A percentile compares a stretch with the other conserved stretches of the same genome.
Evolutionary conservation across 2,888 invertebrate species (phyloP).

Genomic region (Nomada goodeniana): DNA sequence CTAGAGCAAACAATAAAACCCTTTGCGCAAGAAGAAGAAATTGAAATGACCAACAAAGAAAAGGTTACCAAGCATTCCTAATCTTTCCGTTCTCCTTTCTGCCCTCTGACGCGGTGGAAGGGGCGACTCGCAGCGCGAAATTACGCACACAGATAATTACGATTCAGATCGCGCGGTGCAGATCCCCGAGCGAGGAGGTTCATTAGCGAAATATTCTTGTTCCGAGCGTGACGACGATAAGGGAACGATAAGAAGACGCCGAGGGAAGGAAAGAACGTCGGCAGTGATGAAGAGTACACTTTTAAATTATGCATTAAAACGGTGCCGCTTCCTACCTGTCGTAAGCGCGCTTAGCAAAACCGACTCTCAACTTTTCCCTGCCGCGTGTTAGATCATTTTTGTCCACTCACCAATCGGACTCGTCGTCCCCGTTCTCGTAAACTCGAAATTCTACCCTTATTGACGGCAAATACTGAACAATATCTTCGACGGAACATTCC

Average conservation of each 20-base stretch:
- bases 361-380: background rate
- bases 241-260: slow-evolving; percentile 34
- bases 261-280: slow-evolving; percentile 1
- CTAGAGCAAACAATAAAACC: too few species aligned
- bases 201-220: slow-evolving; percentile 56
- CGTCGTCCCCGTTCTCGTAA: too few species aligned
- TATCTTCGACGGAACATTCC: too few species aligned
- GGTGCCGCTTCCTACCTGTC: slow-evolving; percentile 2
- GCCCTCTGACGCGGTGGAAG: too few species aligned
- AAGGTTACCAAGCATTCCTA: too few species aligned
- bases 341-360: background rate
- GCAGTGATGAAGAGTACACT: slow-evolving; percentile 28
- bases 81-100: background rate
- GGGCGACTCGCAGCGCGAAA: slow-evolving; percentile 6
- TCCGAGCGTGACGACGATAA: slow-evolving; percentile 50
- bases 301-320: slow-evolving; percentile 39
- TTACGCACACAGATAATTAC: slow-evolving; percentile 39
- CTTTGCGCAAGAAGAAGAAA: too few species aligned
- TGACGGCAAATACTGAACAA: too few species aligned
- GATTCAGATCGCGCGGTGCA: slow-evolving; percentile 39
- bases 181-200: slow-evolving; percentile 42
- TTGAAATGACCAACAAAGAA: too few species aligned
- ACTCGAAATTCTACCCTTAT: too few species aligned
- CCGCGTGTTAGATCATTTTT: slow-evolving; percentile 1
- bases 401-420: too few species aligned